Evolutionary conservation across 2,888 invertebrate species (phyloP), one percentile per base, ranked within the genome.

Genomic region (Phragmatobia fuliginosa): DNA sequence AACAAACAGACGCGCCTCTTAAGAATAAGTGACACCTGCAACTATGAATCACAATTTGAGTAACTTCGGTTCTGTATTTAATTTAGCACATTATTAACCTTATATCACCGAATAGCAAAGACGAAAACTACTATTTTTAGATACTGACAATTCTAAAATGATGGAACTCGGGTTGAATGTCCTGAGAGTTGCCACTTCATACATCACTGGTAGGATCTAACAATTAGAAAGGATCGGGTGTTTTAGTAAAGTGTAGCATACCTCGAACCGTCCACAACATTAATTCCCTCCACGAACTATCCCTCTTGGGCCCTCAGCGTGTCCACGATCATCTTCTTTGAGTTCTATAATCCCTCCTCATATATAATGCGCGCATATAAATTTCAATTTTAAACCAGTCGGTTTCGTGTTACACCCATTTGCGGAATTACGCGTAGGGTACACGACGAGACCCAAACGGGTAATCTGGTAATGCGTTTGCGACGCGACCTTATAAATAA

Each of bases 381-480:
- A 94, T 94, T 94, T 94, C 94, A 94, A 94, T 94, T 94, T 94
- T 94, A 94, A 94, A 93, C 91, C 93, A 86, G 85, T 84, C 85
- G 86, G 90, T 88, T 88, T 92, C 92, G 86, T 87, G 94, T 94
- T 94, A 92, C 94, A 88, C 84, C 93, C 93, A 94, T 94, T 94
- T 94, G 92, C 85, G 91, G 91, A 90, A 94, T 94, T 94, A 94
- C 89, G 78, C 78, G 76, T 84, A 83, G 82, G 82, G 75, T 59
- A 70, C 70, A 60, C 69, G 41, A 66, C 67, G 66, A 61, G 61
- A 72, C 36, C 65, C 38, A 41, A 41, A 62, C 62, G 62, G 72
- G 77, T 91, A 92, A 92, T 92, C 91, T 83, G 76, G 91, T 92
- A 91, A 92, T 91, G 92, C 86, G 85, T 88, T 87, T 78, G 86